phyloP scores from a whole-genome alignment of 1,140 invertebrate genomes.

The Euborellia annulipes region DNA sequence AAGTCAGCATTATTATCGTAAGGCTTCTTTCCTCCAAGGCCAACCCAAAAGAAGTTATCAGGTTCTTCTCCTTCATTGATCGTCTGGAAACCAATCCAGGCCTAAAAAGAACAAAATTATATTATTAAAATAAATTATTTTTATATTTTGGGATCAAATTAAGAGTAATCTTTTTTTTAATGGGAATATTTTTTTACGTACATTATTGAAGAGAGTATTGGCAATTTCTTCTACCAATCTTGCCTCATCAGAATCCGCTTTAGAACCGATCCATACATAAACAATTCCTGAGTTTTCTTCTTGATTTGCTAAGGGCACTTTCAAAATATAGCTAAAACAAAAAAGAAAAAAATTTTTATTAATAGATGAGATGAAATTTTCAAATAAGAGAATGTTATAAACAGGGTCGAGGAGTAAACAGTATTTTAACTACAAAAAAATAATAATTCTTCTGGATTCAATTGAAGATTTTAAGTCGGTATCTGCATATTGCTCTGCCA shows the following conservation, averaged over 20 bases:
- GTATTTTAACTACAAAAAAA: too few species aligned
- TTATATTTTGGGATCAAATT: neutral
- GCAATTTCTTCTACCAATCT: slow-evolving; percentile 84
- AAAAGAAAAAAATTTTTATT: slow-evolving; percentile 13
- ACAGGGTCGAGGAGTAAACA: too few species aligned
- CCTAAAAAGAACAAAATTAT: slow-evolving; percentile 24
- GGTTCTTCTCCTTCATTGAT: slow-evolving; percentile 95
- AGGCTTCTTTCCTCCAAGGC: slow-evolving; percentile 77
- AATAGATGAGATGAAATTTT: neutral
- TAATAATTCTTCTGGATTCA: too few species aligned
- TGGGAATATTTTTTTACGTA: slow-evolving; percentile 26
- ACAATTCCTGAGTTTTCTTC: slow-evolving; percentile 80
- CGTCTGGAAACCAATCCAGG: slow-evolving; percentile 70
- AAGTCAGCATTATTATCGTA: slow-evolving; percentile 82
- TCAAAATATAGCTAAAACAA: slow-evolving; percentile 81
- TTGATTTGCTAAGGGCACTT: slow-evolving; percentile 86
- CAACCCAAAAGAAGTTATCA: slow-evolving; percentile 98
- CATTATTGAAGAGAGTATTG: slow-evolving; percentile 81
- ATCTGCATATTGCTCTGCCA: too few species aligned
- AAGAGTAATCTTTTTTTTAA: too few species aligned
- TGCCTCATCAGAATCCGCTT: slow-evolving; percentile 75
- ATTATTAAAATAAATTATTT: neutral
- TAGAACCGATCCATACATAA: slow-evolving; percentile 93
- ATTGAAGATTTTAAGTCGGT: too few species aligned
- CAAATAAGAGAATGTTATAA: too few species aligned